A percentile compares a stretch with the other conserved stretches of the same genome.
phyloP scores from a whole-genome alignment of 2,113 vertebrate species.

The Gila orcuttii region DNA sequence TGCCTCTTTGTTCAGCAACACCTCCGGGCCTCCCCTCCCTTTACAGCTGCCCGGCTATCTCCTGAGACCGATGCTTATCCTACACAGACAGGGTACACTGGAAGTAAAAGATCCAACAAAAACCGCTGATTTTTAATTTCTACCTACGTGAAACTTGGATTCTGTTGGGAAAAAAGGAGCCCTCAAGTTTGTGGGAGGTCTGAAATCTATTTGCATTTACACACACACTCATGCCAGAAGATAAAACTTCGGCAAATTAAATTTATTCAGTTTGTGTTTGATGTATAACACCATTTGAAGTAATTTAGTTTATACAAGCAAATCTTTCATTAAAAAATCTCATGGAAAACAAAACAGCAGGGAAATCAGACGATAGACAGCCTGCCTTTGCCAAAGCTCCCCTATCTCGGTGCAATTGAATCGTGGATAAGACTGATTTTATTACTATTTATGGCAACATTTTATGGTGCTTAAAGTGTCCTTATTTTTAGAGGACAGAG shows the following conservation, averaged over 20 bases:
- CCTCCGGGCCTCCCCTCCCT: conserved; percentile 62
- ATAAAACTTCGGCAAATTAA: not conserved
- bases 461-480: conserved; percentile 13
- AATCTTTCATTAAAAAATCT: conserved; percentile 20
- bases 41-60: conserved; percentile 22
- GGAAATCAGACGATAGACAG: conserved; percentile 18
- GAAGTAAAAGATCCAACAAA: conserved; percentile 47
- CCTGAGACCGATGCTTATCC: conserved; percentile 34
- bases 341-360: not conserved
- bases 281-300: conserved; percentile 4
- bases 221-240: not conserved
- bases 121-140: conserved; percentile 44
- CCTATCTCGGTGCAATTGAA: not conserved
- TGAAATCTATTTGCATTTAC: conserved; percentile 21
- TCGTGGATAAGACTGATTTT: not conserved
- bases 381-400: not conserved
- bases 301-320: conserved; percentile 7
- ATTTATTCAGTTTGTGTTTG: conserved; percentile 15
- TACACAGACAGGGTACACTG: conserved; percentile 37
- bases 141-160: conserved; percentile 39
- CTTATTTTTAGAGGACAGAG: not conserved
- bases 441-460: not conserved
- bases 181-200: conserved; percentile 2
- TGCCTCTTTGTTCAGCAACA: conserved; percentile 72
- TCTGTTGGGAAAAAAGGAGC: not conserved